A percentile compares a stretch with the other conserved stretches of the same genome.
These are phyloP conservation scores for Ectropis grisescens DNA, from an alignment of 1,140 invertebrate genomes.

Conservation along the genomic window DNA sequence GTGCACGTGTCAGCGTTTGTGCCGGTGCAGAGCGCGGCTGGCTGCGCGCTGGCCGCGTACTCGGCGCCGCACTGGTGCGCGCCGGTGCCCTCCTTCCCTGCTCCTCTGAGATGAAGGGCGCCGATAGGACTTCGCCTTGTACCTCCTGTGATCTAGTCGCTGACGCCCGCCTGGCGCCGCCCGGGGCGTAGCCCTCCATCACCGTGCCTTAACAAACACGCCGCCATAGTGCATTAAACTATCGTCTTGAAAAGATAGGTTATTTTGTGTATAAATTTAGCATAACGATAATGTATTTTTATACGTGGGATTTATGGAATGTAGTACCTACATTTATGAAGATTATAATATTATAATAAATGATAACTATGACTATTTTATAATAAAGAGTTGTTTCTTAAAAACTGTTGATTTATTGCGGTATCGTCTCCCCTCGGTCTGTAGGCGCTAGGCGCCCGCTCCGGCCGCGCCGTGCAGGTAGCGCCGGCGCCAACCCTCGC, in stretches of 20 bases:
- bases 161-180: constrained; percentile 54
- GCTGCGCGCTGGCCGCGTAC: constrained; percentile 38
- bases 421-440: constrained; percentile 5
- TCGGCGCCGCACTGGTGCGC: constrained; percentile 36
- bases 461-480: constrained; percentile 45
- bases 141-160: constrained; percentile 64
- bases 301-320: constrained; percentile 62
- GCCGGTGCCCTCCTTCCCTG: constrained; percentile 35
- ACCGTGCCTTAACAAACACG: constrained; percentile 61
- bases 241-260: constrained; percentile 44
- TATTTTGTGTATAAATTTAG: constrained; percentile 65
- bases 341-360: constrained; percentile 47
- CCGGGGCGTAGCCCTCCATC: constrained; percentile 60
- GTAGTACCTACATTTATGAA: constrained; percentile 56
- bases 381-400: constrained; percentile 61
- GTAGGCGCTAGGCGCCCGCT: constrained; percentile 8
- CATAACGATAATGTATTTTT: constrained; percentile 63
- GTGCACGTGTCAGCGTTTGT: constrained; percentile 52
- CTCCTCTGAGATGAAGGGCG: constrained; percentile 54
- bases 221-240: constrained; percentile 63
- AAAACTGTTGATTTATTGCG: constrained; percentile 23
- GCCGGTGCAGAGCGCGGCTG: constrained; percentile 45
- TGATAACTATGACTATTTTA: constrained; percentile 55
- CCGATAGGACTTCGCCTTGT: constrained; percentile 37
- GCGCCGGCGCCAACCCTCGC: constrained; percentile 23